Conservation (phyloP, 2,797 vertebrate species). For the Hozukius guyotensis region DNA sequence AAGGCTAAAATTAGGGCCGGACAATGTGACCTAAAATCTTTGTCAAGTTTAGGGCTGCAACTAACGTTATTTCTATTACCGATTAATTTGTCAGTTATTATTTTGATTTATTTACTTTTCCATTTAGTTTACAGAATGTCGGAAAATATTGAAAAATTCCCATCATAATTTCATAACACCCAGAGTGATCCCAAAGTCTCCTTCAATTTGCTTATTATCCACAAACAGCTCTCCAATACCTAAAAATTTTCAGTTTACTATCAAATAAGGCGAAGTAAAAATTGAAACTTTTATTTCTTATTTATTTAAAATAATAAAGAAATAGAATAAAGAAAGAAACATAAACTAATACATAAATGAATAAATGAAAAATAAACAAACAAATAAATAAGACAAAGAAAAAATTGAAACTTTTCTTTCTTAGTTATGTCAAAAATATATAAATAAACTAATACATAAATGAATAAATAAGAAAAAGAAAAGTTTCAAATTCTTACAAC, state of each 20-base stretch:
- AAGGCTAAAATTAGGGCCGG: too few relatives aligned
- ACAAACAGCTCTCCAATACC: background rate
- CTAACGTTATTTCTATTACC: background rate
- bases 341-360: too few relatives aligned
- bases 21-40: background rate
- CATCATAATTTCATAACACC: background rate
- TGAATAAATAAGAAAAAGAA: background rate
- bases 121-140: background rate
- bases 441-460: too few relatives aligned
- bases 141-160: background rate
- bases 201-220: background rate
- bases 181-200: background rate
- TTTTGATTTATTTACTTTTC: background rate
- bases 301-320: too few relatives aligned
- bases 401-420: too few relatives aligned
- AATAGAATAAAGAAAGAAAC: too few relatives aligned
- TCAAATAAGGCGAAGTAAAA: too few relatives aligned
- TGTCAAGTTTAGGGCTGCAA: background rate
- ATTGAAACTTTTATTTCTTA: too few relatives aligned
- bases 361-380: too few relatives aligned
- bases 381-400: too few relatives aligned
- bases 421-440: too few relatives aligned
- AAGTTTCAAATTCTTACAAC: background rate
- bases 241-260: too few relatives aligned
- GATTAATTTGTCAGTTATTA: background rate